Evolutionary conservation across 2,113 vertebrate genomes (phyloP).

Genomic region (Gallinago jamesoni): DNA sequence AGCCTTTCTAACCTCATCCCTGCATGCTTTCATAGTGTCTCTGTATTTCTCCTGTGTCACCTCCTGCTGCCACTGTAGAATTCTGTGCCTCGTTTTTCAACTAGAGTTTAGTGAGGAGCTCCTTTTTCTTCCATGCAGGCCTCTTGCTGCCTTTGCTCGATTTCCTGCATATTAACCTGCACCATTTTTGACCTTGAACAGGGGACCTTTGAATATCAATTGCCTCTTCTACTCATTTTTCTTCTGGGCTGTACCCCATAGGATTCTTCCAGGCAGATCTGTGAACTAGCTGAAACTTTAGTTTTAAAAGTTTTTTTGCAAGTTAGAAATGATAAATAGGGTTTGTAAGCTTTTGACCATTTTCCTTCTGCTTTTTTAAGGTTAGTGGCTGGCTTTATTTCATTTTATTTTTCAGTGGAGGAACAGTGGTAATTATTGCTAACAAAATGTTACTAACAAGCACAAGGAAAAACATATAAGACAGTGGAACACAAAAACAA

Average conservation of each 20-base stretch:
- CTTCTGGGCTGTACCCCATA: rapidly evolving
- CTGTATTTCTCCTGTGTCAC: not conserved
- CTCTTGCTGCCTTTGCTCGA: not conserved
- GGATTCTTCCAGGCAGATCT: not conserved
- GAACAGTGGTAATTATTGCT: not conserved
- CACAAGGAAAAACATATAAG: not conserved
- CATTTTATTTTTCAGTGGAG: not conserved
- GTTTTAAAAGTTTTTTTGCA: not conserved
- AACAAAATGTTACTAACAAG: not conserved
- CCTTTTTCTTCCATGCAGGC: not conserved
- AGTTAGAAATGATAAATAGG: not conserved
- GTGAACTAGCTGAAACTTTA: not conserved
- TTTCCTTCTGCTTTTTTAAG: not conserved
- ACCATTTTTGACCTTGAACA: not conserved
- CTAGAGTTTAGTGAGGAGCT: not conserved
- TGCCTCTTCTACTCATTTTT: not conserved
- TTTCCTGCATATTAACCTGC: not conserved
- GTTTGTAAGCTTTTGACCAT: not conserved
- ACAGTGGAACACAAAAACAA: not conserved
- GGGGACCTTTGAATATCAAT: not conserved
- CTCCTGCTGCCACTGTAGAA: not conserved
- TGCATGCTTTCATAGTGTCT: not conserved
- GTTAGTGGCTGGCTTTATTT: not conserved
- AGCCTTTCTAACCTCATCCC: not conserved
- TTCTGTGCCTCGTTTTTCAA: not conserved